Conservation (phyloP, 2,797 vertebrate species). For the Craterocephalus amniculus region DNA sequence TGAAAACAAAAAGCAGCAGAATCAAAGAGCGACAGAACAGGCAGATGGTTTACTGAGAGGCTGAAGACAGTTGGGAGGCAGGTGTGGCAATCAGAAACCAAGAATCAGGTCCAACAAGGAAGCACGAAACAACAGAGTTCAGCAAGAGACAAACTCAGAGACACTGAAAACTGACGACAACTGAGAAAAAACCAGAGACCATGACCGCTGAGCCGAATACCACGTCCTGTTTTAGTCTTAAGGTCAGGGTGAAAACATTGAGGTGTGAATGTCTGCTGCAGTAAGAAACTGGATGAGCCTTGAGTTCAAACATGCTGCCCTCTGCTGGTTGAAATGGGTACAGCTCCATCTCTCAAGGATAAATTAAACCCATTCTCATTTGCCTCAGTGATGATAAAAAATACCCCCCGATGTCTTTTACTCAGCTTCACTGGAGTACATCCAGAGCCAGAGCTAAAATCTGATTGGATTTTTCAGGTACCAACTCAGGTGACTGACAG, state of each 20-base stretch:
- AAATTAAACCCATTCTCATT: background rate
- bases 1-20: no score
- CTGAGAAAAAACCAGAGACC: no score
- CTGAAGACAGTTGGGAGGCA: no score
- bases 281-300: fast-evolving
- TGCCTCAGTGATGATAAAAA: background rate
- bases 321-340: conserved; percentile 25
- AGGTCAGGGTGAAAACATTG: conserved; percentile 1
- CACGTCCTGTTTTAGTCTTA: conserved; percentile 65
- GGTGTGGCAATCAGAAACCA: no score
- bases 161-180: background rate
- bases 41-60: no score
- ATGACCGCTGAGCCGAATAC: conserved; percentile 36
- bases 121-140: no score
- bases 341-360: background rate
- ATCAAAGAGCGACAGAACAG: no score
- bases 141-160: background rate
- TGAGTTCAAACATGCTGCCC: conserved; percentile 43
- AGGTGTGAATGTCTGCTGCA: background rate
- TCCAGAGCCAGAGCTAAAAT: background rate
- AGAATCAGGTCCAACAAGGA: no score
- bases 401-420: background rate
- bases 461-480: background rate
- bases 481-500: background rate
- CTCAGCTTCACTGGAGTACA: background rate